These are phyloP conservation scores for Gnatocerus cornutus DNA, from an alignment of 2,888 invertebrate genomes.

Conservation along the genomic window DNA sequence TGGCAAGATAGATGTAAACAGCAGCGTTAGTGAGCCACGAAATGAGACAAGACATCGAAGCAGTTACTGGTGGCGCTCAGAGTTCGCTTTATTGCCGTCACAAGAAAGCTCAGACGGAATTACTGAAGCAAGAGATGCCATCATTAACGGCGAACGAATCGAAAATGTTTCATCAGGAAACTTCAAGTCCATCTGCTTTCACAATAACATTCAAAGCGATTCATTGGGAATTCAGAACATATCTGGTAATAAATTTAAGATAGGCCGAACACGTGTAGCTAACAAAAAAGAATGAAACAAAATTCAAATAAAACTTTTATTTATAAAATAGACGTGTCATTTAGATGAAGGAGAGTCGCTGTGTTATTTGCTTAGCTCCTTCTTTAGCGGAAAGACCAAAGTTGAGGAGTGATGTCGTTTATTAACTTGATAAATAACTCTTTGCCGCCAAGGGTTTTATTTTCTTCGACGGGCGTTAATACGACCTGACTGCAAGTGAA, in stretches of 20 bases:
- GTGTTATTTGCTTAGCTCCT: too few species aligned
- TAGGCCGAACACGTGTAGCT: too few species aligned
- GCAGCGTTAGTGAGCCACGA: constrained; percentile 67
- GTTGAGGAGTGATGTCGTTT: constrained; percentile 23
- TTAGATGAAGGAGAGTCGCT: too few species aligned
- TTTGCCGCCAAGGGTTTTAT: constrained; percentile 37
- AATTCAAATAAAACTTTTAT: too few species aligned
- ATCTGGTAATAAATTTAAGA: too few species aligned
- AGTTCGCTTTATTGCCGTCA: constrained; percentile 51
- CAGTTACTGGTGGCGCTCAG: constrained; percentile 44
- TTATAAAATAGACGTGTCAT: too few species aligned
- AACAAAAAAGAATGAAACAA: too few species aligned
- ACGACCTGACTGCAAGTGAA: constrained; percentile 54
- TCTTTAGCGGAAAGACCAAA: constrained; percentile 3
- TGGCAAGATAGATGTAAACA: constrained; percentile 67
- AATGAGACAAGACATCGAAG: constrained; percentile 63
- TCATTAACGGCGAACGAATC: constrained; percentile 54
- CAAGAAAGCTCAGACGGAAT: constrained; percentile 54
- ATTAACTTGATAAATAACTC: constrained; percentile 55
- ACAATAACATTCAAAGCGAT: neutral
- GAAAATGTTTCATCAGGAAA: constrained; percentile 21
- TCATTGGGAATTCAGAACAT: too few species aligned
- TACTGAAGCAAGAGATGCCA: constrained; percentile 55
- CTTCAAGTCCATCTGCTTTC: constrained; percentile 9
- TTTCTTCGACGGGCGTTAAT: constrained; percentile 49